phyloP scores from a whole-genome alignment of 2,113 vertebrate species.

The Phaethornis superciliosus region DNA sequence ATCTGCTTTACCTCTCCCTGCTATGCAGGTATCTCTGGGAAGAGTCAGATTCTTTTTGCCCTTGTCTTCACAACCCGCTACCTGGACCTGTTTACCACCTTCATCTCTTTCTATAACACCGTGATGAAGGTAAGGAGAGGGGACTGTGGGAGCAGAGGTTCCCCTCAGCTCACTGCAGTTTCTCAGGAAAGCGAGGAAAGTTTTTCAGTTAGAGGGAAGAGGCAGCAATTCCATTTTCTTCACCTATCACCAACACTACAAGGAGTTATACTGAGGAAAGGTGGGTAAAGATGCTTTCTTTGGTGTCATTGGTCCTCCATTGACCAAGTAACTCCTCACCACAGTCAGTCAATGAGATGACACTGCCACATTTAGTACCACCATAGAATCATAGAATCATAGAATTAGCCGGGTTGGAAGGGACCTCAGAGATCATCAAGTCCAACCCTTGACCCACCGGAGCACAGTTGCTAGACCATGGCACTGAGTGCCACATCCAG shows the following conservation, averaged over 20 bases:
- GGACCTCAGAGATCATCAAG: no score
- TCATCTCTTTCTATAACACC: slow-evolving; percentile 83
- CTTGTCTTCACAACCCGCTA: slow-evolving; percentile 83
- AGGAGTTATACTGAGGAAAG: neutral
- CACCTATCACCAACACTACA: no score
- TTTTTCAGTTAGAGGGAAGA: neutral
- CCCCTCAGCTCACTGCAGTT: accelerated
- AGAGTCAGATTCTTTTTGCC: slow-evolving; percentile 83
- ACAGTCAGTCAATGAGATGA: neutral
- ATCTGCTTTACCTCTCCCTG: neutral
- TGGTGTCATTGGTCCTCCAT: neutral
- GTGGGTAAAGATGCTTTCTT: neutral
- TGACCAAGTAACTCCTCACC: accelerated
- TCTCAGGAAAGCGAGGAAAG: neutral
- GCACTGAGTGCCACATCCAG: no score
- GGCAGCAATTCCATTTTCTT: neutral
- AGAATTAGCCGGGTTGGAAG: no score
- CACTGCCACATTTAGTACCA: neutral
- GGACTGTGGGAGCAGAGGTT: neutral
- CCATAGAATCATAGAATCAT: no score
- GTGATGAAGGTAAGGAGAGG: slow-evolving; percentile 82
- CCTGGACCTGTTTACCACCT: slow-evolving; percentile 81
- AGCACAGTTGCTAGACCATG: no score
- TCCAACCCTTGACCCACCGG: no score
- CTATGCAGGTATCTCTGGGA: slow-evolving; percentile 80